Percentiles rank a stretch among this genome's conserved stretches.
Conservation (phyloP, 2,888 invertebrate genomes). For the Cantharis flavilabris region DNA sequence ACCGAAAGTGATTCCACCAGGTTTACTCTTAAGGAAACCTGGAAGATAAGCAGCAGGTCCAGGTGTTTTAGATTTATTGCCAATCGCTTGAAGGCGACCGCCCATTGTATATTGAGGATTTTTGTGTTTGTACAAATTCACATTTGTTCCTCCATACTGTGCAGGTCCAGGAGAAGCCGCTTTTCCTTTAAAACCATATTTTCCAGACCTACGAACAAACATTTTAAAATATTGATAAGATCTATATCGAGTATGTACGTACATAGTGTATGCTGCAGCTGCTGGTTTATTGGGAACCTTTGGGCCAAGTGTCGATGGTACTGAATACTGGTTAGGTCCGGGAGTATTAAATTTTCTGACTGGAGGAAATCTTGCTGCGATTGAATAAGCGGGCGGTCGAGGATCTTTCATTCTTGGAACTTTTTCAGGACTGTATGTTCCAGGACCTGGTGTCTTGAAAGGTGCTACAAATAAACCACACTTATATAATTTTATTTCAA, state of each 20-base stretch:
- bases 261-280: slow-evolving; percentile 60
- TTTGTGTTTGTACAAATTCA: slow-evolving; percentile 45
- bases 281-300: slow-evolving; percentile 59
- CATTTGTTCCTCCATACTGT: slow-evolving; percentile 44
- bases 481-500: background rate
- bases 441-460: slow-evolving; percentile 64
- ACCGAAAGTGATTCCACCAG: slow-evolving; percentile 65
- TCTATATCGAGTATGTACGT: slow-evolving; percentile 28
- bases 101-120: slow-evolving; percentile 48
- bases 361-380: slow-evolving; percentile 56
- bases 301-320: slow-evolving; percentile 60
- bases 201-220: slow-evolving; percentile 19
- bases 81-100: slow-evolving; percentile 32
- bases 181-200: slow-evolving; percentile 18
- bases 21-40: slow-evolving; percentile 53
- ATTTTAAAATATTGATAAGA: background rate
- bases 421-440: slow-evolving; percentile 66
- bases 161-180: slow-evolving; percentile 57
- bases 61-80: slow-evolving; percentile 53
- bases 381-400: slow-evolving; percentile 64
- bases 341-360: slow-evolving; percentile 53
- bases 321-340: slow-evolving; percentile 65
- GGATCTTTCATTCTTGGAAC: slow-evolving; percentile 59
- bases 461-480: slow-evolving; percentile 32
- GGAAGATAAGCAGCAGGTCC: slow-evolving; percentile 63